Evolutionary conservation across 2,113 vertebrate genomes (phyloP).

Genomic region (Numenius arquata): DNA sequence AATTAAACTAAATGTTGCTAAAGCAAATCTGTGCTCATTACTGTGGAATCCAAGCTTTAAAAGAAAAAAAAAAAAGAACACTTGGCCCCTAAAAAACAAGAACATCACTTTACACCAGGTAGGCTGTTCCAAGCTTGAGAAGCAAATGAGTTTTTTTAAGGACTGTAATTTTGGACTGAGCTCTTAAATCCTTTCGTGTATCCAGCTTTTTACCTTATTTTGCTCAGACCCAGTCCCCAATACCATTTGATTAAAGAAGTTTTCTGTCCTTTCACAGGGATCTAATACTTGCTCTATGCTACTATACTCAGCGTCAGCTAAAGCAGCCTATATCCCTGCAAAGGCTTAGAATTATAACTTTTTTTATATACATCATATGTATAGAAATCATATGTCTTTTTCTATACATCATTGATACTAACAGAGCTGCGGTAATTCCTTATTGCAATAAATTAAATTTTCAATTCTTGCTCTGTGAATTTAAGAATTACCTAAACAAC

Average conservation of each 20-base stretch:
- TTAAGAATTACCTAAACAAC: background rate
- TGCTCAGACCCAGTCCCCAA: background rate
- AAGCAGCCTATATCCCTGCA: background rate
- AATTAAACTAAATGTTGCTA: background rate
- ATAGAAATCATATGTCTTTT: too few relatives aligned
- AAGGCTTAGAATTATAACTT: background rate
- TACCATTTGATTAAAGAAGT: background rate
- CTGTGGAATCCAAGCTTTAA: background rate
- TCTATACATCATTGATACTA: background rate
- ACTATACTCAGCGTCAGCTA: background rate
- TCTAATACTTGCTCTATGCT: background rate
- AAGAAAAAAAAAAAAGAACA: background rate
- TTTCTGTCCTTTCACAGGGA: background rate
- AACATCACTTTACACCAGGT: background rate
- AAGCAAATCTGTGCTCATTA: background rate
- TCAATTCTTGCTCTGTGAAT: background rate
- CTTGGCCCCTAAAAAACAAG: background rate
- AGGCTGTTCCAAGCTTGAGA: background rate
- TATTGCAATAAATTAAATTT: background rate
- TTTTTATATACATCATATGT: background rate
- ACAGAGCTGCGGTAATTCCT: background rate
- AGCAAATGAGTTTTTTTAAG: background rate
- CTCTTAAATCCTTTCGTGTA: background rate
- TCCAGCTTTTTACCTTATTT: background rate
- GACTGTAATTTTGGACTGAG: background rate